phyloP scores from a whole-genome alignment of 2,888 invertebrate species.

The Caenorhabditis sp. region DNA sequence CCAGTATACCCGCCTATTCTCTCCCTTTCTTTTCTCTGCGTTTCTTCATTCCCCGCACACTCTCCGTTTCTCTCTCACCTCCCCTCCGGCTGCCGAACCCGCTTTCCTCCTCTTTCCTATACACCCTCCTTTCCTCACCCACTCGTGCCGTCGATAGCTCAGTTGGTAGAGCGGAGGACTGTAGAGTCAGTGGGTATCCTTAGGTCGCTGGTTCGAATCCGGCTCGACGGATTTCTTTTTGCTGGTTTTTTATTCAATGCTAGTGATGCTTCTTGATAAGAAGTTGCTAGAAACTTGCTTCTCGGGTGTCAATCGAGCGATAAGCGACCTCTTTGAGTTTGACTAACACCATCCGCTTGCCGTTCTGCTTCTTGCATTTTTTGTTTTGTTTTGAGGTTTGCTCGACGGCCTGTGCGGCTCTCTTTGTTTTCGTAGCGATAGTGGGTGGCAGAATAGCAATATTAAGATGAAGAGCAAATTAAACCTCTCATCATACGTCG shows the following conservation, averaged over 20 bases:
- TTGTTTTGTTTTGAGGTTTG: background rate
- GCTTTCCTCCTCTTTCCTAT: background rate
- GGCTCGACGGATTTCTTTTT: constrained; percentile 68
- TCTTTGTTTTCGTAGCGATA: no score
- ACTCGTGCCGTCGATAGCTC: constrained; percentile 71
- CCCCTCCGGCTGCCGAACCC: background rate
- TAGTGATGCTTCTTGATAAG: background rate
- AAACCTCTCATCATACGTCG: no score
- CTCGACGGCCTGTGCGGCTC: no score
- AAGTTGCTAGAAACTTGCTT: background rate
- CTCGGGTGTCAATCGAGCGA: constrained; percentile 14
- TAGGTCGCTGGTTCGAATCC: constrained; percentile 78
- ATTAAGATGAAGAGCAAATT: no score
- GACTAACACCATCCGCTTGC: constrained; percentile 21
- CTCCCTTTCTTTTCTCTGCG: constrained; percentile 5
- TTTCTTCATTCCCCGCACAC: background rate
- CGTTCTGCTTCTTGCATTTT: background rate
- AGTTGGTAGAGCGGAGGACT: constrained; percentile 77
- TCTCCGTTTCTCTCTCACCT: background rate
- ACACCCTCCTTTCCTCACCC: background rate
- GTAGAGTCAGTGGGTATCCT: constrained; percentile 72
- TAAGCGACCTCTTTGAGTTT: background rate
- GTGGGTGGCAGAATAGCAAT: no score
- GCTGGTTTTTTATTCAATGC: constrained; percentile 16
- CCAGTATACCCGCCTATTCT: background rate